phyloP scores from a whole-genome alignment of 2,113 vertebrate genomes.

The Meleagris gallopavo region DNA sequence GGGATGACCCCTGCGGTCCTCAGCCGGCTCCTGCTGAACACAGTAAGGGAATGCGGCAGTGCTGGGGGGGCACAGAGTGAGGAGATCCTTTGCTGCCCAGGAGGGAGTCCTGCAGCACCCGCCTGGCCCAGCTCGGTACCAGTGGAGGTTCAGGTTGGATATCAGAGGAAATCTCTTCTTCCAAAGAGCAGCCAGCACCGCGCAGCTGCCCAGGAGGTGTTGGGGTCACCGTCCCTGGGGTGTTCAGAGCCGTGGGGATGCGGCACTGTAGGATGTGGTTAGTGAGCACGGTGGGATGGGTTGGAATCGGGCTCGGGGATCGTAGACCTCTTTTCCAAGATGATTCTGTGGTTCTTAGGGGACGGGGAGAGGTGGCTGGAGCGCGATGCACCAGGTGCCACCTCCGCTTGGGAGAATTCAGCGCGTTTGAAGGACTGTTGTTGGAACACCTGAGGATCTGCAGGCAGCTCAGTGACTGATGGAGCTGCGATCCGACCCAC shows the following conservation, averaged over 20 bases:
- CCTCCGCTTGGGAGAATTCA: not conserved
- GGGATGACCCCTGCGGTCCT: rapidly evolving
- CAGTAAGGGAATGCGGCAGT: rapidly evolving
- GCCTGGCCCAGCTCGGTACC: not conserved
- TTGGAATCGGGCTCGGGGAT: too few relatives aligned
- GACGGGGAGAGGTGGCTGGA: not conserved
- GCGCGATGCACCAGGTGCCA: rapidly evolving
- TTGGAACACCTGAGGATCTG: not conserved
- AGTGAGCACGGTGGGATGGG: too few relatives aligned
- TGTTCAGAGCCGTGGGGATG: too few relatives aligned
- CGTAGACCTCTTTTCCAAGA: not conserved
- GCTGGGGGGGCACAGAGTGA: not conserved
- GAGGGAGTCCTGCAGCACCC: not conserved
- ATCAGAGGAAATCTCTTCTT: not conserved
- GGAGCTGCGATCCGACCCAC: too few relatives aligned
- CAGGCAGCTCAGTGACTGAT: not conserved
- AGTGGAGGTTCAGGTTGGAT: not conserved
- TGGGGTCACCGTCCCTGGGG: too few relatives aligned
- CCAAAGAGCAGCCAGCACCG: not conserved
- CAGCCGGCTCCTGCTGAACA: rapidly evolving
- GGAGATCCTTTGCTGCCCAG: not conserved
- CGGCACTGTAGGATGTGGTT: too few relatives aligned
- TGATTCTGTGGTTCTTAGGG: not conserved
- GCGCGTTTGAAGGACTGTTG: not conserved
- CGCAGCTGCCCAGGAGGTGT: not conserved